Base-by-base conservation (phyloP, 2,888 invertebrate species). In the Parascotia fuliginaria region DNA sequence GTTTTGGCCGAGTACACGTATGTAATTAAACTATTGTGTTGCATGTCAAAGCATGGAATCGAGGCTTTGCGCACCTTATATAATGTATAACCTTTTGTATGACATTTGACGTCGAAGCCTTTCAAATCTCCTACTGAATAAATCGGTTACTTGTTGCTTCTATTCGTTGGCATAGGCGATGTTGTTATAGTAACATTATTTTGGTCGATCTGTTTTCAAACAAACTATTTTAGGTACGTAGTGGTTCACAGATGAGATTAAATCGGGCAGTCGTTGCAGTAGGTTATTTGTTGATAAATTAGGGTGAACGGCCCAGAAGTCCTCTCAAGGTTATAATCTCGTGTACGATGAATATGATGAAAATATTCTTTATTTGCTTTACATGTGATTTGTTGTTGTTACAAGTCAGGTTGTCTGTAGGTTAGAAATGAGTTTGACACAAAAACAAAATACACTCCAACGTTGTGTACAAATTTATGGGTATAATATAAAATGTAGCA, bases 21-120 rank as follows among this genome's bases (percentile, higher is more conserved):
- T 78, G 78, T 83, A 84, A 88, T 87, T 87, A 86, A 81, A 75
- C 77, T 76, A 81, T 81, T 85, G 81, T 79, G 65, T 79, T 83
- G 79, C 80, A 77, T 79, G 77, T 78, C 68, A 72, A 70, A 70
- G 64, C 69, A 63, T 74, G 60, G 74, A 72, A 76, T 72, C 61
- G 72, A 60, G 59, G 64, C 61, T 65, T 61, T 61, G 66, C 59
- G 58, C 65, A 63, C 62, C 75, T 87, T 88, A 86, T 75, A 79
- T 88, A 87, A 88, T 84, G 74, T 75, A 57, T 79, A 86, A 85
- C 85, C 83, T 88, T 87, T 88, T 79, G 79, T 84, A 74, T 83
- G 83, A 80, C 83, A 86, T 87, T 87, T 85, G 79, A 78, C 79
- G 56, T 71, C 59, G 79, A 76, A 80, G 81, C 78, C 79, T 84